These are phyloP conservation scores for Metacarcinus magister DNA, from an alignment of 2,888 invertebrate species.

Conservation along the genomic window DNA sequence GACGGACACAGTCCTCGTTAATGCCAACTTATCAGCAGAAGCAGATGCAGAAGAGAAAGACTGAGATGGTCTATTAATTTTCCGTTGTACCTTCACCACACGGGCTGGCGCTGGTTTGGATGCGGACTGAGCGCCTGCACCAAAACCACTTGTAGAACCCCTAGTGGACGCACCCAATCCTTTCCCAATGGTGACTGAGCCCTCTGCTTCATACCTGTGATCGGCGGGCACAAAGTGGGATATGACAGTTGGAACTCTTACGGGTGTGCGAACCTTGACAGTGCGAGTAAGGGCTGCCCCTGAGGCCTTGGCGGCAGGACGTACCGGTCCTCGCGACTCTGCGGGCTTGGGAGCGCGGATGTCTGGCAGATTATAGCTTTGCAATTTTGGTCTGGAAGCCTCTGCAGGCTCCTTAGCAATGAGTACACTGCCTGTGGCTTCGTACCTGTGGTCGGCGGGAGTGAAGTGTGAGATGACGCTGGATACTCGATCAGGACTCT, in stretches of 20 bases:
- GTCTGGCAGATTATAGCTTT: neutral
- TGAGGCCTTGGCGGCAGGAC: neutral
- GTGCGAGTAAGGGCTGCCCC: slow-evolving; percentile 60
- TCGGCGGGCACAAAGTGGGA: slow-evolving; percentile 77
- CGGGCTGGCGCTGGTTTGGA: neutral
- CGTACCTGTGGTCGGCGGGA: slow-evolving; percentile 78
- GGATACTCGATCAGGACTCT: slow-evolving; percentile 65
- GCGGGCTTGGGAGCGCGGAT: neutral
- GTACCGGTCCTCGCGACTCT: neutral
- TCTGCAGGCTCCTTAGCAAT: neutral
- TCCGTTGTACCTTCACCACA: slow-evolving; percentile 37
- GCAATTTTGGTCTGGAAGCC: neutral
- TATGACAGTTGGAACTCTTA: slow-evolving; percentile 66
- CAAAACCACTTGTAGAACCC: neutral
- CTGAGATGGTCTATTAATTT: neutral
- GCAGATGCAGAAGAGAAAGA: neutral
- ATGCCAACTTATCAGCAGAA: slow-evolving; percentile 39
- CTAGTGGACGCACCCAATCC: neutral
- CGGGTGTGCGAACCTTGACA: slow-evolving; percentile 70
- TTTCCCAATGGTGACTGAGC: slow-evolving; percentile 66
- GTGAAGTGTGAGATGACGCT: slow-evolving; percentile 79
- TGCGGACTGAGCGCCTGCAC: neutral
- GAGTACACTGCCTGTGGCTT: slow-evolving; percentile 76
- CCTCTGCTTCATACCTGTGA: slow-evolving; percentile 77
- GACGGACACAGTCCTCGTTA: slow-evolving; percentile 73